These are phyloP conservation scores for Spatula clypeata DNA, from an alignment of 2,797 vertebrate species.

Conservation along the genomic window DNA sequence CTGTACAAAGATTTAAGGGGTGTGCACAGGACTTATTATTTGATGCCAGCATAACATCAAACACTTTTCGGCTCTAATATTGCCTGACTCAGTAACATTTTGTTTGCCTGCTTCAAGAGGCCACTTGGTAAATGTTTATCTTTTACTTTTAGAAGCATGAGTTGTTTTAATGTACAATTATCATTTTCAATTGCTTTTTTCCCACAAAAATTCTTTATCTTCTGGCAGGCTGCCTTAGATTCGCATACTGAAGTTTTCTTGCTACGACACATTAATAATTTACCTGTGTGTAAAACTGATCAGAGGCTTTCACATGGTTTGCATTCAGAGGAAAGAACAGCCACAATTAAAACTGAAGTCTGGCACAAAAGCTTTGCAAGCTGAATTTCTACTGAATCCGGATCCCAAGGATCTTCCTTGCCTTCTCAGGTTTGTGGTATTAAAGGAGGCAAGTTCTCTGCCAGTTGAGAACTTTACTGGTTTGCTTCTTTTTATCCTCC, in stretches of 20 bases:
- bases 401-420: not conserved
- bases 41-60: not conserved
- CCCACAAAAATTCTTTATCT: not conserved
- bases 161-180: not conserved
- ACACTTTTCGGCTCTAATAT: not conserved
- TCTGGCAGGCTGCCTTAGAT: not conserved
- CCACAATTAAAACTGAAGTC: not conserved
- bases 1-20: not conserved
- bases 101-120: conserved; percentile 38
- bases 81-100: not conserved
- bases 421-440: not conserved
- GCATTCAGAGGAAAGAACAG: not conserved
- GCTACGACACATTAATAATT: not conserved
- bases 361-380: not conserved
- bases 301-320: not conserved
- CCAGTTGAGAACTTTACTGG: not conserved
- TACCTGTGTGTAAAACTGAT: not conserved
- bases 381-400: not conserved
- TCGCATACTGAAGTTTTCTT: not conserved
- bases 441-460: not conserved
- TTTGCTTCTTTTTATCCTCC: not conserved
- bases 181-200: conserved; percentile 10
- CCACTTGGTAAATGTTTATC: conserved; percentile 53
- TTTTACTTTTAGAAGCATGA: conserved; percentile 40
- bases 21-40: not conserved